Base-by-base conservation (phyloP, 2,888 invertebrate genomes). In the Perdita meconis region DNA sequence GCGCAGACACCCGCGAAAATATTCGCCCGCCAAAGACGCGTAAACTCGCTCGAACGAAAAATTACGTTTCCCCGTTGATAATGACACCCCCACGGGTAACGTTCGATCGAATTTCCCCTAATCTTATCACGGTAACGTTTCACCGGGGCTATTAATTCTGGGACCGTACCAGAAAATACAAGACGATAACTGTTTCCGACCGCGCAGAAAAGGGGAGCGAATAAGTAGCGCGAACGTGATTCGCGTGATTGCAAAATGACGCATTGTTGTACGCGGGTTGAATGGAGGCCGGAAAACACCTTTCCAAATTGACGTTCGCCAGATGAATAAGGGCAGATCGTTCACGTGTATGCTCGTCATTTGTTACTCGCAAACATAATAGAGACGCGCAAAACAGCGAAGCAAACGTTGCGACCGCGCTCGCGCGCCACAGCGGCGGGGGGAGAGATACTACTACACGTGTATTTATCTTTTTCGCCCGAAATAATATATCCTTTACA, bases 241-340 rank as follows among this genome's bases (percentile, higher is more conserved):
- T 64, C 79, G 81, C 72, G 78, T 80, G 59, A 82, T 81, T 82
- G 78, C 78, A 71, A 80, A 81, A 77, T 72, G 72, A 80, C 69
- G 77, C 64, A 70, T 80, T 81, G 81, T 81, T 80, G 68, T 79
- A 72, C 80, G 70, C 75, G 66, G 64, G 60, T 2, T 76, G 80
- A 83, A 81, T 81, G 70, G 56, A 72, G 67, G 42, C 70, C 78
- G 78, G 82, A 73, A 83, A 77, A 70, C 65, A 59, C 40, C 50
- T 71, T 82, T 80, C 64, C 55, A 53, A 80, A 73, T 72, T 42
- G 51, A 50, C 51, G 24, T 50, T 26, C 53, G 50, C 19, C 16
- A 16, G 68, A 71, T 53, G 55, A 69, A 38, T 64, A 47, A 65
- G 40, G 63, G 61, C 53, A 51, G 16, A 68, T 78, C 72, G 72